Percentiles rank a stretch among this genome's conserved stretches.
Conservation (phyloP, 1,140 invertebrate species). For the Schlechtendalia chinensis region DNA sequence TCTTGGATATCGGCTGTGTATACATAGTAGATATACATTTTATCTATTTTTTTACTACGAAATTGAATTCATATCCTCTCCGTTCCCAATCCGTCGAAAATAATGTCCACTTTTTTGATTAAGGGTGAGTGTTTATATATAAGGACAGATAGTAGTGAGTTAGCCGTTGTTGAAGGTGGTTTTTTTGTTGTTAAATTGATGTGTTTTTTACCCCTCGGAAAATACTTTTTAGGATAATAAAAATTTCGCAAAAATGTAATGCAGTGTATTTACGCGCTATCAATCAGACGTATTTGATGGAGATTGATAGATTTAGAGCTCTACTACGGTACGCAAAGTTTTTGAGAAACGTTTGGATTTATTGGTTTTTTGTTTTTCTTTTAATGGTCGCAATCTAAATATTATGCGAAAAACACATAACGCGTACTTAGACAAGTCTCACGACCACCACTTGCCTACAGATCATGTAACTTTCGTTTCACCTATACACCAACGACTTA, state of each 20-base stretch:
- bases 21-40: too few species aligned
- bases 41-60: too few species aligned
- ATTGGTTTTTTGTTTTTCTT: background rate
- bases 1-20: too few species aligned
- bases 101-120: background rate
- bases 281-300: slow-evolving; percentile 13
- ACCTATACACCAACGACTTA: background rate
- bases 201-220: background rate
- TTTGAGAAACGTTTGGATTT: background rate
- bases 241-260: background rate
- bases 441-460: too few species aligned
- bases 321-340: background rate
- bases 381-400: too few species aligned
- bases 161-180: too few species aligned
- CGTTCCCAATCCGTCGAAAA: background rate
- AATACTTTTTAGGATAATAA: slow-evolving; percentile 1
- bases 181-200: background rate
- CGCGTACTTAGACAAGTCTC: too few species aligned
- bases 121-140: background rate
- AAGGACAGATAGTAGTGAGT: too few species aligned
- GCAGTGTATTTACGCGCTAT: background rate
- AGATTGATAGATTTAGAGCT: background rate
- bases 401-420: background rate
- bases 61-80: too few species aligned
- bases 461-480: background rate